A percentile compares a stretch with the other conserved stretches of the same genome.
Conservation (phyloP, 2,888 invertebrate genomes). For the Drosophila greeni region DNA sequence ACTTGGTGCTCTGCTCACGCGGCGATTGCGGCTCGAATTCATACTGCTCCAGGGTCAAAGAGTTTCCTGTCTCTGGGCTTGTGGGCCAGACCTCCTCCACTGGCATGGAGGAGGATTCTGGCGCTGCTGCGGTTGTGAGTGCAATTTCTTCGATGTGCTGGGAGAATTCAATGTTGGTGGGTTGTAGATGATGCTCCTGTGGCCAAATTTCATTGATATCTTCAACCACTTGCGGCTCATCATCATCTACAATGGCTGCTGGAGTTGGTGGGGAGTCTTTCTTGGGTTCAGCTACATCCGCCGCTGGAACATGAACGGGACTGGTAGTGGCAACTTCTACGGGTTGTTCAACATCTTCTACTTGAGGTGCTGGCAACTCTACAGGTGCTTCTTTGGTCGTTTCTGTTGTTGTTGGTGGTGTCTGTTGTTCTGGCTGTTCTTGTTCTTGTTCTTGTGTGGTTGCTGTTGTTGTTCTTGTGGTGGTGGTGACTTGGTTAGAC, state of each 20-base stretch:
- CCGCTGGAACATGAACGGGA: slow-evolving; percentile 72
- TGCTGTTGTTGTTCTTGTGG: slow-evolving; percentile 60
- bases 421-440: slow-evolving; percentile 66
- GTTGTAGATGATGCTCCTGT: slow-evolving; percentile 72
- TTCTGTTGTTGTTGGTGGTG: slow-evolving; percentile 59
- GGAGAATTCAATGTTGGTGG: slow-evolving; percentile 76
- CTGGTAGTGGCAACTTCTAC: slow-evolving; percentile 71
- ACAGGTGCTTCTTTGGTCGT: slow-evolving; percentile 78
- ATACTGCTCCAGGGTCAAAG: slow-evolving; percentile 71
- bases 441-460: slow-evolving; percentile 62
- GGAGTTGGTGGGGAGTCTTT: slow-evolving; percentile 36
- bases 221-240: slow-evolving; percentile 57
- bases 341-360: slow-evolving; percentile 75
- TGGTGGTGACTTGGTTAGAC: slow-evolving; percentile 67
- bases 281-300: slow-evolving; percentile 50
- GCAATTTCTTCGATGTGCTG: slow-evolving; percentile 60
- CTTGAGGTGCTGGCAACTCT: slow-evolving; percentile 77
- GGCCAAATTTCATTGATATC: slow-evolving; percentile 78
- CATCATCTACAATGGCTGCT: slow-evolving; percentile 35
- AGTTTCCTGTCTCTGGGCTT: slow-evolving; percentile 74
- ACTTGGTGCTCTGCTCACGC: slow-evolving; percentile 9
- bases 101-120: slow-evolving; percentile 40
- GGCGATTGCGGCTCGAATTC: slow-evolving; percentile 66
- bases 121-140: slow-evolving; percentile 16
- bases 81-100: slow-evolving; percentile 75